These are phyloP conservation scores for Trissolcus japonicus DNA, from an alignment of 2,888 invertebrate genomes.

Conservation along the genomic window DNA sequence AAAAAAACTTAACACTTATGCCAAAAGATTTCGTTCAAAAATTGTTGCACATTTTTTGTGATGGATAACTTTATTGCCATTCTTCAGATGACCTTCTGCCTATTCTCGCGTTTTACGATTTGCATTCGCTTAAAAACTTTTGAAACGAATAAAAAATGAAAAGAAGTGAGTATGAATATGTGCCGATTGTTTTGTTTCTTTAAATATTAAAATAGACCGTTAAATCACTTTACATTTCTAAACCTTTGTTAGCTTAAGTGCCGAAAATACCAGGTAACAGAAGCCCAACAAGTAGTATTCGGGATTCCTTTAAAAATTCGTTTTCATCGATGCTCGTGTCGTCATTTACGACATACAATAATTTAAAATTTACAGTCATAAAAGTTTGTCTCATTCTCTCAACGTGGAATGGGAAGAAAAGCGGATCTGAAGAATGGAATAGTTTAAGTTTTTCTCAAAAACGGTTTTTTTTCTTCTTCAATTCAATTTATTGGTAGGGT, in stretches of 20 bases:
- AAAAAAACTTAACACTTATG: too few species aligned
- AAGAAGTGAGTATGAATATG: neutral
- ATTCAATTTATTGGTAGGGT: neutral
- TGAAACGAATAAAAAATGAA: neutral
- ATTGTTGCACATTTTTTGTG: neutral
- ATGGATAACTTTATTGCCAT: too few species aligned
- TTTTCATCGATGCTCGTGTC: constrained; percentile 2
- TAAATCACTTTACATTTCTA: constrained; percentile 6
- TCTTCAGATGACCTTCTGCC: too few species aligned
- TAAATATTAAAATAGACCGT: constrained; percentile 13
- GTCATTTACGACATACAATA: constrained; percentile 36
- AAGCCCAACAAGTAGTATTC: constrained; percentile 6
- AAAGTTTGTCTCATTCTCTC: constrained; percentile 9
- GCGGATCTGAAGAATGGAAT: constrained; percentile 4
- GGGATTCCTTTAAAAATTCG: constrained; percentile 4
- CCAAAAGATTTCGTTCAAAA: neutral
- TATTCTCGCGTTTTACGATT: too few species aligned
- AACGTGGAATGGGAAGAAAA: constrained; percentile 10
- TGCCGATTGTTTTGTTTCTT: constrained; percentile 2
- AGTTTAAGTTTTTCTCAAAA: constrained; percentile 20
- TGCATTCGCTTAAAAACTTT: too few species aligned
- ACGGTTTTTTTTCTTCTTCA: neutral
- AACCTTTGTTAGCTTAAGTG: constrained; percentile 14
- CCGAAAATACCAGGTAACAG: constrained; percentile 25
- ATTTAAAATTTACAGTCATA: constrained; percentile 12